Conservation (phyloP, 2,888 invertebrate species). For the Corythucha ciliata region DNA sequence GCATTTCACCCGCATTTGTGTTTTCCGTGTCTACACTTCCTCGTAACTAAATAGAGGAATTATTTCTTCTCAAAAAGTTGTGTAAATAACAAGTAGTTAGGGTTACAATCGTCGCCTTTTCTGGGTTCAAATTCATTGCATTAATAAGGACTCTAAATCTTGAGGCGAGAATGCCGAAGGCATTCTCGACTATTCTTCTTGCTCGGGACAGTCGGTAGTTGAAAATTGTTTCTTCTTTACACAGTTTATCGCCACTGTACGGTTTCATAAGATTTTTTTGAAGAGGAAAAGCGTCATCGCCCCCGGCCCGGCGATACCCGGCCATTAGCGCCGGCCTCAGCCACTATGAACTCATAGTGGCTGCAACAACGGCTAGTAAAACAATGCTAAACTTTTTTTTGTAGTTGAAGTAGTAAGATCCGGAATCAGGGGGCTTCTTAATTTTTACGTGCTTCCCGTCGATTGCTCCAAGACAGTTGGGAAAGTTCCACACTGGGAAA, state of each 20-base stretch:
- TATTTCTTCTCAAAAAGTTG: conserved; percentile 9
- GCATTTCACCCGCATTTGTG: not conserved
- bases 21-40: conserved; percentile 9
- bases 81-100: conserved; percentile 17
- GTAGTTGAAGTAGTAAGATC: conserved; percentile 33
- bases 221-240: conserved; percentile 8
- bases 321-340: conserved; percentile 34
- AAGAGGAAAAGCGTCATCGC: conserved; percentile 15
- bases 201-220: conserved; percentile 4
- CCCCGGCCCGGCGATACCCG: conserved; percentile 29
- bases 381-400: conserved; percentile 33
- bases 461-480: conserved; percentile 10
- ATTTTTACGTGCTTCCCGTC: conserved; percentile 23
- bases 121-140: conserved; percentile 1
- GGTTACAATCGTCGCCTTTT: conserved; percentile 10
- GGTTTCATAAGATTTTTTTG: conserved; percentile 17
- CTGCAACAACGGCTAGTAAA: conserved; percentile 32
- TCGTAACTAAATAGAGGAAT: conserved; percentile 12
- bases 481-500: conserved; percentile 31
- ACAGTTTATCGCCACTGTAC: conserved; percentile 6
- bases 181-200: conserved; percentile 1
- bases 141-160: conserved; percentile 3
- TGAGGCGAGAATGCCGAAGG: conserved; percentile 5
- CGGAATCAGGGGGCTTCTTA: conserved; percentile 31
- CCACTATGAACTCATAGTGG: conserved; percentile 32